Evolutionary conservation across 92 coral and sea anemone species (phyloP), one percentile per base, ranked within the genome.

Genomic region (Blastomussa wellsi): DNA sequence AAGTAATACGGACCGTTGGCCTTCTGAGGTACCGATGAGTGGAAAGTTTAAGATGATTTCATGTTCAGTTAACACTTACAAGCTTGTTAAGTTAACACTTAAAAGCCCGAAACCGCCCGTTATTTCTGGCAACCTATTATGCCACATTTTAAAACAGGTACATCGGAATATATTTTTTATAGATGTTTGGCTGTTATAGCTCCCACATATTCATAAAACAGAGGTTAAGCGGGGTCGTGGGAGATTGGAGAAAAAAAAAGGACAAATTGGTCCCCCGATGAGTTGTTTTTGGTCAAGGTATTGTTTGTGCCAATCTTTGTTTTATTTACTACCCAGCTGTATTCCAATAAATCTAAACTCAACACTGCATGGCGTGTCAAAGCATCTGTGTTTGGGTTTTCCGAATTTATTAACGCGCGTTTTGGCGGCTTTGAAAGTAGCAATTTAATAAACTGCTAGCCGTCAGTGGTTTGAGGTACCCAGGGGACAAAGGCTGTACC

Each of bases 161-260:
- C 75, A 37, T 35, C 26, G 24, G 42, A n/a, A 38, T n/a, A 20
- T 69, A 7, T 33, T 19, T 42, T 5, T 47, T 13, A 6, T 35
- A n/a, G 39, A 44, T 41, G 28, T 39, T 81, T 49, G 11, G 28
- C 26, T 82, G 29, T 38, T 22, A 5, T 52, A 31, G 44, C 51
- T 69, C 28, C 73, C 16, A 39, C 24, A 47, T 33, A 71, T 52
- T 19, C 17, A 22, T 37, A 70, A 44, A 16, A 17, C 74, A 32
- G 75, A 31, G 69, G 69, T 52, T 35, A 51, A 53, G 52, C 68
- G 16, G 44, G 86, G 69, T 82, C 78, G 70, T 82, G 86, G 86
- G 79, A 82, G 78, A 52, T 70, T 82, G 53, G 44, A 80, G 86
- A 28, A 32, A 77, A 47, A 24, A 52, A 52, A 51, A 22, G 31